Conservation (phyloP, 2,113 vertebrate genomes). For the Oryzias curvinotus region DNA sequence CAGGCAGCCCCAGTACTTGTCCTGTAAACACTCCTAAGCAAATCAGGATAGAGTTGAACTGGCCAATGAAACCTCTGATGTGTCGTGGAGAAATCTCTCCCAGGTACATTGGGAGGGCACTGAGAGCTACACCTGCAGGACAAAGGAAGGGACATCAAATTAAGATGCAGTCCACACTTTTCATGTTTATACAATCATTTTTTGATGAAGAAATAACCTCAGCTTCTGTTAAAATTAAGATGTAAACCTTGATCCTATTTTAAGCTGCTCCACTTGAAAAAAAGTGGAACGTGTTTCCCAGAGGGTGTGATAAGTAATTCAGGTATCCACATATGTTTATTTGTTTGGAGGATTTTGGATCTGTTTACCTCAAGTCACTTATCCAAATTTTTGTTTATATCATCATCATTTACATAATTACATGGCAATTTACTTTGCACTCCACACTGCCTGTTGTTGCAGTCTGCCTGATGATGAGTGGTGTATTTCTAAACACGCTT, state of each 20-base stretch:
- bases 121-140: slow-evolving; percentile 86
- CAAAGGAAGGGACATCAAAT: not conserved
- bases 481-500: slow-evolving; percentile 3
- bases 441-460: not conserved
- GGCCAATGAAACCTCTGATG: slow-evolving; percentile 88
- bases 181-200: not conserved
- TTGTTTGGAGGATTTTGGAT: not conserved
- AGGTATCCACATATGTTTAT: not conserved
- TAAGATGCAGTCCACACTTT: not conserved
- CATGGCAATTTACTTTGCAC: not conserved
- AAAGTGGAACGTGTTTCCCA: not conserved
- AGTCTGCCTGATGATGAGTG: not conserved
- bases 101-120: slow-evolving; percentile 92
- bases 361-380: not conserved
- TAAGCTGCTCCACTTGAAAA: not conserved
- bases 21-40: slow-evolving; percentile 90
- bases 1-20: slow-evolving; percentile 89
- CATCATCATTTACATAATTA: not conserved
- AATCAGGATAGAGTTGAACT: slow-evolving; percentile 92
- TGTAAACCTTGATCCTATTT: not conserved
- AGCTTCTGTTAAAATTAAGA: no score
- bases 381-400: not conserved
- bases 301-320: not conserved
- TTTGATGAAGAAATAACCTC: not conserved
- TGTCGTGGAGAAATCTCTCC: slow-evolving; percentile 91